Percentiles rank a stretch among this genome's conserved stretches.
Conservation (phyloP, 2,888 invertebrate species). For the Troides helena region DNA sequence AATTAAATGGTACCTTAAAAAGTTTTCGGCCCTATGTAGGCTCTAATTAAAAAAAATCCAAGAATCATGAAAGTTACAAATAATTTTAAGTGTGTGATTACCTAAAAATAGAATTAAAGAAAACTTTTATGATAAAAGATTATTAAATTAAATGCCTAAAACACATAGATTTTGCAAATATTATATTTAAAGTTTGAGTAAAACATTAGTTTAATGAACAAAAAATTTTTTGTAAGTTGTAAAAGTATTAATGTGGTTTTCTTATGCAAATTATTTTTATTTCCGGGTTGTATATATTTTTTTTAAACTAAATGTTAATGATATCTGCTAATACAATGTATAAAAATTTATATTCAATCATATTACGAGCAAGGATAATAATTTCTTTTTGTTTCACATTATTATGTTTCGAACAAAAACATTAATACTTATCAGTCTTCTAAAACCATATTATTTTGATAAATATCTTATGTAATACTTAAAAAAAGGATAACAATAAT, state of each 20-base stretch:
- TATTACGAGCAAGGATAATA: neutral
- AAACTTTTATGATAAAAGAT: neutral
- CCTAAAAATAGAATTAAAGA: too few species aligned
- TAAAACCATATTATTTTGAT: neutral
- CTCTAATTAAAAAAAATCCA: neutral
- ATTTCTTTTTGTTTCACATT: neutral
- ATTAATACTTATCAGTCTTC: neutral
- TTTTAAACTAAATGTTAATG: neutral
- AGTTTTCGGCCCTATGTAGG: neutral
- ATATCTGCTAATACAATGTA: neutral
- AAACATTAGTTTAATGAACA: neutral
- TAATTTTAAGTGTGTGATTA: too few species aligned
- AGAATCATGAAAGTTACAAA: too few species aligned
- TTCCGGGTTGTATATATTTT: neutral
- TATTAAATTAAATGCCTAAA: neutral
- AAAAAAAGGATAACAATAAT: neutral
- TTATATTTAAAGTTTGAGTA: neutral
- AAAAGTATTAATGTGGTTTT: too few species aligned
- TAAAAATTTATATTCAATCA: neutral
- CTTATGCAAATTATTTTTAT: neutral
- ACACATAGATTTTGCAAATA: neutral
- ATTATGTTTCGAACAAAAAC: neutral
- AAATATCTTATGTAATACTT: neutral
- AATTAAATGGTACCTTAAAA: neutral
- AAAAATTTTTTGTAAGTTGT: neutral